Evolutionary conservation across 2,797 vertebrate genomes (phyloP).

Genomic region (Cyclopterus lumpus): DNA sequence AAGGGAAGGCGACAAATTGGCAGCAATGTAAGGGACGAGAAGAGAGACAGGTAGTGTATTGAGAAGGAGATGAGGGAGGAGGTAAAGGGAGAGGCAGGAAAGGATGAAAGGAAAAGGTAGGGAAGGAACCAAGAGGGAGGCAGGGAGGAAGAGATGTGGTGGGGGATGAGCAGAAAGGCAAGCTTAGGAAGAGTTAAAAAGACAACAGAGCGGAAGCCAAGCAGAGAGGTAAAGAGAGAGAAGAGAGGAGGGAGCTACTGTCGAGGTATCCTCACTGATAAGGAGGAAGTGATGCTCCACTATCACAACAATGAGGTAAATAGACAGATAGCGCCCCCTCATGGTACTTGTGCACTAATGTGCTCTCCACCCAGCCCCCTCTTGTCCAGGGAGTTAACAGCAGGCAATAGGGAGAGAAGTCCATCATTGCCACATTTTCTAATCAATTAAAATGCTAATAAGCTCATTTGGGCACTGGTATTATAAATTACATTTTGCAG

Average conservation of each 20-base stretch:
- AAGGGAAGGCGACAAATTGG: slow-evolving; percentile 36
- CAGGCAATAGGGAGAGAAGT: slow-evolving; percentile 23
- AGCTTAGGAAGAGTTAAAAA: slow-evolving; percentile 49
- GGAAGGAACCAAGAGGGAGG: slow-evolving; percentile 29
- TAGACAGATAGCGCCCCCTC: slow-evolving; percentile 73
- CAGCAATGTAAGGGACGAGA: slow-evolving; percentile 28
- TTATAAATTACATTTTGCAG: slow-evolving; percentile 2
- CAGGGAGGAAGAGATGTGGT: slow-evolving; percentile 23
- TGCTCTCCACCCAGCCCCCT: slow-evolving; percentile 61
- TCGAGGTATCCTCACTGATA: slow-evolving; percentile 49
- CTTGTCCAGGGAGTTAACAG: slow-evolving; percentile 43
- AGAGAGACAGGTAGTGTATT: slow-evolving; percentile 16
- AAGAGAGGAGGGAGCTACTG: slow-evolving; percentile 52
- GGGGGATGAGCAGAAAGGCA: slow-evolving; percentile 35
- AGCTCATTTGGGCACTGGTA: neutral
- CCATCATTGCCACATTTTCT: slow-evolving; percentile 18
- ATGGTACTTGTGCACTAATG: slow-evolving; percentile 43
- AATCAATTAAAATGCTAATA: slow-evolving; percentile 36
- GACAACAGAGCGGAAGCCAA: slow-evolving; percentile 51
- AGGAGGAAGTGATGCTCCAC: slow-evolving; percentile 49
- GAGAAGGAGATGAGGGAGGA: slow-evolving; percentile 19
- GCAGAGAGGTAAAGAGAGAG: slow-evolving; percentile 44
- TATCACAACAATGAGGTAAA: slow-evolving; percentile 45
- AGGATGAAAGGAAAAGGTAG: slow-evolving; percentile 35
- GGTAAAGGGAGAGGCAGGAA: slow-evolving; percentile 26